These are phyloP conservation scores for Margarornis squamiger DNA, from an alignment of 2,797 vertebrate species.

Conservation along the genomic window DNA sequence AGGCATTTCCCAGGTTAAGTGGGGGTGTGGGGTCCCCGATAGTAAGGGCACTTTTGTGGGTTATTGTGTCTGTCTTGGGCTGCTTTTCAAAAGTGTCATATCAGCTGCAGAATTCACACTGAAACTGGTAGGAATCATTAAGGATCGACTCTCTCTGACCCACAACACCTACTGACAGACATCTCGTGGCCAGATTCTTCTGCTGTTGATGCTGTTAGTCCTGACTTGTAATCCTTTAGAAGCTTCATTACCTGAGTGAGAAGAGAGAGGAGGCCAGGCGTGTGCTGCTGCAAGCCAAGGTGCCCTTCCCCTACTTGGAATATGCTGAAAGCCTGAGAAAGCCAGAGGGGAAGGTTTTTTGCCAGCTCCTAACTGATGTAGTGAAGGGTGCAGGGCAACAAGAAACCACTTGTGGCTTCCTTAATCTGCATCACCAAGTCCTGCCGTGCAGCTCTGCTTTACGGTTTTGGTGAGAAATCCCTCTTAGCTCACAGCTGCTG, in stretches of 20 bases:
- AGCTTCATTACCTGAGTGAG: not conserved
- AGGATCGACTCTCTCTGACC: not conserved
- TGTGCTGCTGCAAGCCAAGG: not conserved
- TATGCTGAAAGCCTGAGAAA: constrained; percentile 12
- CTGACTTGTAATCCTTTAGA: not conserved
- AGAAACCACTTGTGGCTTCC: constrained; percentile 26
- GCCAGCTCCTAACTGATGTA: not conserved
- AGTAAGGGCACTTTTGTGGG: not conserved
- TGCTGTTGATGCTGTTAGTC: not conserved
- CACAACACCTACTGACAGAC: fast-evolving
- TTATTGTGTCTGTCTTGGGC: not conserved
- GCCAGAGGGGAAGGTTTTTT: constrained; percentile 27
- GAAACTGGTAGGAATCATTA: not conserved
- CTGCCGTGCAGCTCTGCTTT: not conserved
- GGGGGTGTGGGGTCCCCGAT: not conserved
- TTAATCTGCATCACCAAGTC: not conserved
- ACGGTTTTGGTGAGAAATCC: not conserved
- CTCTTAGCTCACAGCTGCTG: not conserved
- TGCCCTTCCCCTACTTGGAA: constrained; percentile 37
- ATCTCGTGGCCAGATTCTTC: not conserved
- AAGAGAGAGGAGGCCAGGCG: not conserved
- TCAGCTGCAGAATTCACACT: not conserved
- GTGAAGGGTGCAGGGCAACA: not conserved
- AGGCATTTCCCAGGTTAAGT: not conserved
- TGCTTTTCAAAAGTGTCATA: not conserved